Evolutionary conservation across 2,888 invertebrate genomes (phyloP).

Genomic region (Polylopha cassiicola): DNA sequence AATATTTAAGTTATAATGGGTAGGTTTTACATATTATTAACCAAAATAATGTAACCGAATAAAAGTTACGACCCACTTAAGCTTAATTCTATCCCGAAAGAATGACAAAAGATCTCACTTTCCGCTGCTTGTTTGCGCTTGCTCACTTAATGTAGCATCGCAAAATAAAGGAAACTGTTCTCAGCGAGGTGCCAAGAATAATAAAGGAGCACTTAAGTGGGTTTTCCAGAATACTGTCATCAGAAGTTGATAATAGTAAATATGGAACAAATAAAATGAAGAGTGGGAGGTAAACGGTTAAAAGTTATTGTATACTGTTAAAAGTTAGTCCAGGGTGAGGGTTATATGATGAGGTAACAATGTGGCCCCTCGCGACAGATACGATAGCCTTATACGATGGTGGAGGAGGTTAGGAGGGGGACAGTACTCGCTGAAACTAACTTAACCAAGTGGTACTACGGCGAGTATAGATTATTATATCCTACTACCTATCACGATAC

Average conservation of each 20-base stretch:
- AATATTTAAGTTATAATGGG: too few relatives aligned
- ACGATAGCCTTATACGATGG: conserved; percentile 27
- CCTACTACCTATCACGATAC: too few relatives aligned
- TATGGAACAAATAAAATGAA: conserved; percentile 61
- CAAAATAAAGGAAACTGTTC: conserved; percentile 14
- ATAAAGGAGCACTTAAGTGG: conserved; percentile 21
- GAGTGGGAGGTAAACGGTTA: conserved; percentile 55
- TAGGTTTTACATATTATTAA: too few relatives aligned
- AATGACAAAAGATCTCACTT: neutral
- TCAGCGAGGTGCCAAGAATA: conserved; percentile 17
- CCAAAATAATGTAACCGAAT: too few relatives aligned
- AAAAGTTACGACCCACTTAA: too few relatives aligned
- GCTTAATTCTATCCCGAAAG: too few relatives aligned
- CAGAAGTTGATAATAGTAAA: conserved; percentile 45
- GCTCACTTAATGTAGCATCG: conserved; percentile 4
- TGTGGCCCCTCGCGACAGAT: too few relatives aligned
- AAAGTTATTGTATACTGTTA: conserved; percentile 68
- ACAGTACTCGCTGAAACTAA: conserved; percentile 38
- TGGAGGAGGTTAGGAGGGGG: conserved; percentile 29
- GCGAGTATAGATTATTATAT: too few relatives aligned
- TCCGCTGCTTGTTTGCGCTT: conserved; percentile 1
- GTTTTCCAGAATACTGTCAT: conserved; percentile 38
- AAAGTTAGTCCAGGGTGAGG: conserved; percentile 59
- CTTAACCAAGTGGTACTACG: conserved; percentile 39
- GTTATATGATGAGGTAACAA: too few relatives aligned